Evolutionary conservation across 2,113 vertebrate species (phyloP), one percentile per base, ranked within the genome.

Genomic region (Pelecanus crispus): DNA sequence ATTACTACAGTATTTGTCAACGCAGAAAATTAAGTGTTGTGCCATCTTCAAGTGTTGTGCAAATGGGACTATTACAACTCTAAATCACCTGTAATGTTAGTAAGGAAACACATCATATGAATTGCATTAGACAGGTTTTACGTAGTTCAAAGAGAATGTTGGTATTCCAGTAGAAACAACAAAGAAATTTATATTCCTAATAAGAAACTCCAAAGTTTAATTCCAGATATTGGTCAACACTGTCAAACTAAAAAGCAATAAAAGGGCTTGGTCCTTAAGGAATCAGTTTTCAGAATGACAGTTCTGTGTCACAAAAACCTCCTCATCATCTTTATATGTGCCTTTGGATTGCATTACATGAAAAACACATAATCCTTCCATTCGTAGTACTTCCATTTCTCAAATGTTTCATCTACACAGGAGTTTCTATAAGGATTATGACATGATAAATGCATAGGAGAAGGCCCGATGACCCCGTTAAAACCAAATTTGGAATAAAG

Each of bases 271-370:
- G 40, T 47, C 49, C 14, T 61, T 44, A 53, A 50, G 36, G 16
- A 49, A 81, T 15, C 2, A 4, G 11, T 40, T 80, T 88, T 88
- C 71, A 72, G 58, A 74, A 61, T 22, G 17, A 34, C 6, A 24
- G 42, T 4, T 83, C 32, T 78, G 32, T 7, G 1, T 32, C 47
- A 92, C 28, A 58, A 52, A 88, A 59, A 1, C 17, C 17, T 29
- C 52, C 75, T 8, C 7, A 73, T 19, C 9, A 0, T 22, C 47
- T 49, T 50, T 19, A 1, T 31, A 49, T 1, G 4, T 0, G 0
- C 9, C 45, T 92, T 31, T 59, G 52, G 16, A 36, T 14, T 73
- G 36, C 45, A 40, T 36, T 42, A 70, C 3, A 15, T 20, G 16
- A 91, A 86, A 80, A 88, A 55, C 6, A 34, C 1, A 45, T 6